phyloP scores from a whole-genome alignment of 2,113 vertebrate species.

The Hemicordylus capensis region DNA sequence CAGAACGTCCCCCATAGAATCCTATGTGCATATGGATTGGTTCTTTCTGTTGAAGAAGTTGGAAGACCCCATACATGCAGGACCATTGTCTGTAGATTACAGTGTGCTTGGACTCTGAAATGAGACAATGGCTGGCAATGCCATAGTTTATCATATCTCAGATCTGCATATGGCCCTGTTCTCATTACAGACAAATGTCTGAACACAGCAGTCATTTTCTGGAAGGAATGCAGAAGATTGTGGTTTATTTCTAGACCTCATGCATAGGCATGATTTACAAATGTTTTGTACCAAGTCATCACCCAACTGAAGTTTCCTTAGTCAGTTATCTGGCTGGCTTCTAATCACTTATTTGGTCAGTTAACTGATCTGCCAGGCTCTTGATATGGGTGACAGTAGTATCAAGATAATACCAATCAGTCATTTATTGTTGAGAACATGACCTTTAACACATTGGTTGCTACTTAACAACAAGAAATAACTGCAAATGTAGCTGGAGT shows the following conservation, averaged over 20 bases:
- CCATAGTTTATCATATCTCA: neutral
- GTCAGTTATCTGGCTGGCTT: too few relatives aligned
- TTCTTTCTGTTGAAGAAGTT: neutral
- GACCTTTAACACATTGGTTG: neutral
- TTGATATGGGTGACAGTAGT: neutral
- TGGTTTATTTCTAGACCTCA: neutral
- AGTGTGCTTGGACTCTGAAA: neutral
- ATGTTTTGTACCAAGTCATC: neutral
- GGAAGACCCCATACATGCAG: too few relatives aligned
- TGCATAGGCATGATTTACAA: neutral
- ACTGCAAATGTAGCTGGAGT: neutral
- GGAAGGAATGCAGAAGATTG: neutral
- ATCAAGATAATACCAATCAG: neutral
- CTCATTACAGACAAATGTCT: neutral
- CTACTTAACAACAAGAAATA: neutral
- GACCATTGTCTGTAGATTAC: neutral
- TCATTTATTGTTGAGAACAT: neutral
- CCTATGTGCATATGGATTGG: neutral
- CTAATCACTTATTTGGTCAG: neutral
- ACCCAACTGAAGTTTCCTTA: neutral
- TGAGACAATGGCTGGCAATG: neutral
- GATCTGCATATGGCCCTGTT: neutral
- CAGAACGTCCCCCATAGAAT: neutral
- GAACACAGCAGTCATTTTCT: neutral
- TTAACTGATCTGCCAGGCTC: neutral